Percentiles rank a stretch among this genome's conserved stretches.
These are phyloP conservation scores for Gadopsis bispinosus DNA, from an alignment of 2,797 vertebrate species.

Conservation along the genomic window DNA sequence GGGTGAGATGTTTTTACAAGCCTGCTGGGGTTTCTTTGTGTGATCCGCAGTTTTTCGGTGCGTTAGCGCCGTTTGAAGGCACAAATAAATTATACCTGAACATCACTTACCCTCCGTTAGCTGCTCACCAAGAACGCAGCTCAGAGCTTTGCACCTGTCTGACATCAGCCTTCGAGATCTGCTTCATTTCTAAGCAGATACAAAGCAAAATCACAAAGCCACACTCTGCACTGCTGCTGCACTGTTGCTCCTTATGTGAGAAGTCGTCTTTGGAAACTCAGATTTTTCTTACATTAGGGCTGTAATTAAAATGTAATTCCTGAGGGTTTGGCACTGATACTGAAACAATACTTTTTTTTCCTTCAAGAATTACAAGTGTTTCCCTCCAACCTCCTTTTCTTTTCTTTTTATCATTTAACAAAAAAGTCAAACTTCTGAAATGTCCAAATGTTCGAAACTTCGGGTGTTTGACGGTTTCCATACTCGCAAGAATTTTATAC, in stretches of 20 bases:
- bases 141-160: conserved; percentile 24
- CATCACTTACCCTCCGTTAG: conserved; percentile 36
- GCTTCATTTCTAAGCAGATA: conserved; percentile 14
- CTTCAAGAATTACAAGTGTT: not conserved
- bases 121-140: conserved; percentile 21
- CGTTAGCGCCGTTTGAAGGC: conserved; percentile 44
- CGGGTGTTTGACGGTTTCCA: not conserved
- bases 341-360: not conserved
- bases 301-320: not conserved
- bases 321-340: not conserved
- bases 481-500: not conserved
- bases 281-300: not conserved
- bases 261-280: not conserved
- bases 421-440: not conserved
- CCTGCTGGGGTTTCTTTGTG: conserved; percentile 33
- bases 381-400: not conserved
- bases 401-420: not conserved
- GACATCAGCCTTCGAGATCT: conserved; percentile 17
- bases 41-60: conserved; percentile 44
- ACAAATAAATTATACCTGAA: conserved; percentile 35
- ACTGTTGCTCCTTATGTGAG: not conserved
- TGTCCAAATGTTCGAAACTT: not conserved
- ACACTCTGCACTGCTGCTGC: not conserved
- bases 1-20: conserved; percentile 42
- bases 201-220: not conserved